Evolutionary conservation across 2,797 vertebrate genomes (phyloP).

Genomic region (Atherinosoma microstoma): DNA sequence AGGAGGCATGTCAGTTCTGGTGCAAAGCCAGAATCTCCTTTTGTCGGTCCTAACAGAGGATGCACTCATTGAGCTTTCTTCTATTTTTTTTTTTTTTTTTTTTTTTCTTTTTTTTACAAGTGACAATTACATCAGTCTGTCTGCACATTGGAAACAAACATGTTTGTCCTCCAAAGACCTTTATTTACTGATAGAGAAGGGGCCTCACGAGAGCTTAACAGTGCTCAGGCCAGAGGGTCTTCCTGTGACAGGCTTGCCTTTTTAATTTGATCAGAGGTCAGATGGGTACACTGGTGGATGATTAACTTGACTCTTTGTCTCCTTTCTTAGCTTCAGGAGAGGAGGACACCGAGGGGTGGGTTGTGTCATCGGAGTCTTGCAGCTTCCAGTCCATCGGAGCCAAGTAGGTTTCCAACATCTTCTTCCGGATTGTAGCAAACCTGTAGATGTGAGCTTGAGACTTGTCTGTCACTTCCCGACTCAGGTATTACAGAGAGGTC

Average conservation of each 20-base stretch:
- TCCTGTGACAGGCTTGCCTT: slow-evolving; percentile 4
- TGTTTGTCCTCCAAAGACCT: slow-evolving; percentile 15
- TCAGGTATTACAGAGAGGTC: slow-evolving; percentile 94
- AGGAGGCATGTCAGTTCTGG: neutral
- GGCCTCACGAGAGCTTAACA: neutral
- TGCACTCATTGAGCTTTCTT: neutral
- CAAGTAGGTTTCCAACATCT: slow-evolving; percentile 82
- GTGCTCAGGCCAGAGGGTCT: neutral
- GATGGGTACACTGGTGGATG: slow-evolving; percentile 16
- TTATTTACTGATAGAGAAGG: neutral
- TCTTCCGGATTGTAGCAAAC: neutral
- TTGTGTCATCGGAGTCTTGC: slow-evolving; percentile 98
- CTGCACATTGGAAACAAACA: neutral
- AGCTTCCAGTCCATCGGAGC: slow-evolving; percentile 99
- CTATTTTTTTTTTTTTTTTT: neutral
- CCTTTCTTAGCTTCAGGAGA: slow-evolving; percentile 82
- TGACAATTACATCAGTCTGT: neutral
- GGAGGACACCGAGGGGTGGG: slow-evolving; percentile 95
- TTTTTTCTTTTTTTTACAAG: neutral
- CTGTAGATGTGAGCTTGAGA: neutral
- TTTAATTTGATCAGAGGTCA: slow-evolving; percentile 38
- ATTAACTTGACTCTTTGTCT: slow-evolving; percentile 32
- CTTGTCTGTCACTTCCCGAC: neutral
- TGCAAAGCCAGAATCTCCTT: neutral
- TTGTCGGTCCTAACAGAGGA: neutral